Percentiles rank a stretch among this genome's conserved stretches.
Evolutionary conservation across 1,140 invertebrate genomes (phyloP).

Genomic region (Eulimnadia texana): DNA sequence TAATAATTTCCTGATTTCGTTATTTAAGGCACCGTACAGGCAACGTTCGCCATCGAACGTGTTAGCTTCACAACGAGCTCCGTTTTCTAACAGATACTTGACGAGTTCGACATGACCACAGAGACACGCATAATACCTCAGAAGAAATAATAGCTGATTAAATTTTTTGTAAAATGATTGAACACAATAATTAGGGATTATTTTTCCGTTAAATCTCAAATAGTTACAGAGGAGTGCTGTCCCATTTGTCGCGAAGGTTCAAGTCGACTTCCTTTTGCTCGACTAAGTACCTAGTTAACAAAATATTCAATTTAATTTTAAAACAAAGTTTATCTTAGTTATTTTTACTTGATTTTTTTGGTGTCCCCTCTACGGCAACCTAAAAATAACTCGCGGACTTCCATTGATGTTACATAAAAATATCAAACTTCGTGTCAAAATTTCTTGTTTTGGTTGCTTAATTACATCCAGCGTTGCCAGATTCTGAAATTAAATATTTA

Average conservation of each 20-base stretch:
- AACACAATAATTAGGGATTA: background rate
- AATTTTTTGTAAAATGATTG: background rate
- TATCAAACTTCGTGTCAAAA: background rate
- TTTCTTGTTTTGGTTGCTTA: background rate
- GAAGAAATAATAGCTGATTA: constrained; percentile 18
- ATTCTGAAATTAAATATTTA: background rate
- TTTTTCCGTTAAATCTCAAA: background rate
- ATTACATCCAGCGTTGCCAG: background rate
- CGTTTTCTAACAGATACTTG: constrained; percentile 35
- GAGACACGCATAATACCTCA: constrained; percentile 40
- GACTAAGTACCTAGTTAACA: constrained; percentile 29
- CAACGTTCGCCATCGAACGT: constrained; percentile 44
- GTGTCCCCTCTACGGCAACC: constrained; percentile 31
- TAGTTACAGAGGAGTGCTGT: constrained; percentile 38
- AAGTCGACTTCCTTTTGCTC: constrained; percentile 37
- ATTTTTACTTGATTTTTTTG: constrained; percentile 27
- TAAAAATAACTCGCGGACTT: constrained; percentile 28
- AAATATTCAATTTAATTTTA: constrained; percentile 8
- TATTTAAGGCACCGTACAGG: constrained; percentile 39
- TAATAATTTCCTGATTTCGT: constrained; percentile 34
- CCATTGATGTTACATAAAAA: constrained; percentile 17
- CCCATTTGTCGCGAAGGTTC: constrained; percentile 39
- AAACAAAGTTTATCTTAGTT: background rate
- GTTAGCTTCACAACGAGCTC: constrained; percentile 40
- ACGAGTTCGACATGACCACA: constrained; percentile 39